These are phyloP conservation scores for Ceratoteleas bidentatus DNA, from an alignment of 1,140 invertebrate species.

Conservation along the genomic window DNA sequence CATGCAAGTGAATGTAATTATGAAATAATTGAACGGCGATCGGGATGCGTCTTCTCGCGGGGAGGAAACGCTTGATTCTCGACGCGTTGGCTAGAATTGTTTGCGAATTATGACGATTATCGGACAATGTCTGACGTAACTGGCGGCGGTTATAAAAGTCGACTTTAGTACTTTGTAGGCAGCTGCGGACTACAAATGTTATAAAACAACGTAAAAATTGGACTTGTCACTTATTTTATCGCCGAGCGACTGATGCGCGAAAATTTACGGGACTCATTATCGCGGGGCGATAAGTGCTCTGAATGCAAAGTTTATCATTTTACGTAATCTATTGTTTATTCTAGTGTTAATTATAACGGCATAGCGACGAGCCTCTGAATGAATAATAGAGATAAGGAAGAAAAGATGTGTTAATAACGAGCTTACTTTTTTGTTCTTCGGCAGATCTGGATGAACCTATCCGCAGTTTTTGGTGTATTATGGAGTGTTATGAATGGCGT, in stretches of 20 bases:
- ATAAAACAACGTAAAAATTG: not conserved
- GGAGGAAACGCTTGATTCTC: too few relatives aligned
- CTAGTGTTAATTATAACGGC: conserved; percentile 22
- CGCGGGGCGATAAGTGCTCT: conserved; percentile 1
- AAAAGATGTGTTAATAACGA: conserved; percentile 13
- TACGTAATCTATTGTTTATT: conserved; percentile 15
- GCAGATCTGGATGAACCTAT: not conserved
- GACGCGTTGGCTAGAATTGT: too few relatives aligned
- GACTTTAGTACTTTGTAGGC: not conserved
- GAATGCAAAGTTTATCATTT: conserved; percentile 3
- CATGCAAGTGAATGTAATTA: too few relatives aligned
- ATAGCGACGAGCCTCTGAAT: conserved; percentile 21
- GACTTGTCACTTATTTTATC: not conserved
- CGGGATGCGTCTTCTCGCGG: too few relatives aligned
- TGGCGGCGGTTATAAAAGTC: not conserved
- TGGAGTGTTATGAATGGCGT: not conserved
- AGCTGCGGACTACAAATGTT: not conserved
- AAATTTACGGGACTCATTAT: not conserved
- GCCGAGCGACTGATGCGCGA: not conserved
- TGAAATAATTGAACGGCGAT: too few relatives aligned
- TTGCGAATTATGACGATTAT: too few relatives aligned
- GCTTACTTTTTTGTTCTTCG: not conserved
- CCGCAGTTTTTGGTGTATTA: not conserved
- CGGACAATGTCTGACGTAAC: too few relatives aligned
- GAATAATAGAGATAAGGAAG: conserved; percentile 27